Percentiles rank a stretch among this genome's conserved stretches.
These are phyloP conservation scores for Protonibea diacanthus DNA, from an alignment of 2,797 vertebrate genomes.

Conservation along the genomic window DNA sequence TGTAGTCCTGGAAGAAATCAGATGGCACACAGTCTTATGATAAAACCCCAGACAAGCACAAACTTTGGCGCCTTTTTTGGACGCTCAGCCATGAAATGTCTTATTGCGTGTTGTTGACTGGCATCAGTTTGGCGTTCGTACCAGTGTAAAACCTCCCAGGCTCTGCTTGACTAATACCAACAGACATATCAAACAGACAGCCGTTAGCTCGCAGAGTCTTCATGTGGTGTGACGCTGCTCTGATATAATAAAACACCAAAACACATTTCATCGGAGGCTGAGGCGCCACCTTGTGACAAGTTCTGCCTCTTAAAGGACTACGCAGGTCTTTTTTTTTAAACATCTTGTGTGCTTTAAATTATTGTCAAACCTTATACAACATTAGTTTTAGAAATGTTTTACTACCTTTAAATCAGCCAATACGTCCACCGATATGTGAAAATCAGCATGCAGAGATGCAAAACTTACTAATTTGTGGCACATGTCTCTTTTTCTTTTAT, in stretches of 20 bases:
- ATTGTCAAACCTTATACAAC: not conserved
- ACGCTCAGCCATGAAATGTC: not conserved
- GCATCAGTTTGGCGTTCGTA: not conserved
- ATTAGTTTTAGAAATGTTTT: not conserved
- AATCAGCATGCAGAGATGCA: not conserved
- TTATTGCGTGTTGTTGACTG: not conserved
- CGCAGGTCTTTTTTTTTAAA: not conserved
- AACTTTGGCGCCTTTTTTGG: not conserved
- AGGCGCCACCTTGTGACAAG: not conserved
- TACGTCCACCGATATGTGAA: not conserved
- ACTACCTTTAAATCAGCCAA: not conserved
- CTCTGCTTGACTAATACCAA: not conserved
- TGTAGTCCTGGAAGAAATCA: not conserved
- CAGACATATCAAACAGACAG: not conserved
- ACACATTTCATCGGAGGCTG: not conserved
- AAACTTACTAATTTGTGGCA: not conserved
- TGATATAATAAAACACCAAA: not conserved
- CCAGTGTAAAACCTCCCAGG: not conserved
- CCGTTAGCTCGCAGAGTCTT: not conserved
- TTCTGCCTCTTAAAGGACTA: not conserved
- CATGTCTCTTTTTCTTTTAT: not conserved
- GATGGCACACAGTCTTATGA: not conserved
- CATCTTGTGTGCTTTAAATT: not conserved
- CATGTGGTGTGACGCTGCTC: not conserved
- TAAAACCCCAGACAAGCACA: not conserved